Evolutionary conservation across 1,140 invertebrate genomes (phyloP), one percentile per base, ranked within the genome.

Genomic region (Drosophila simulans): DNA sequence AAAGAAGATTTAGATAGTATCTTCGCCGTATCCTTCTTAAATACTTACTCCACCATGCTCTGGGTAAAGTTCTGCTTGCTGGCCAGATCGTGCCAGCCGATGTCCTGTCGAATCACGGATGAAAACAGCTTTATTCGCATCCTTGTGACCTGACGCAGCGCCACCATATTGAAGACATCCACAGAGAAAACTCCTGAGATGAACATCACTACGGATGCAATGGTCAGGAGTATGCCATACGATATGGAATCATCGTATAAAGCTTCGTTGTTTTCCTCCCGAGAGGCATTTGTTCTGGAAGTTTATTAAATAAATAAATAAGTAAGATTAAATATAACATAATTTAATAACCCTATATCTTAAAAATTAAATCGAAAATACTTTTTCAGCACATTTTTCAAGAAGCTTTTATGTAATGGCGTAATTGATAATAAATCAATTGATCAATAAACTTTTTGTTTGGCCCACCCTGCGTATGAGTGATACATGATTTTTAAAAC

Each of bases 21-120:
- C 31, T 10, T 8, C 31, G 8, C 8, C 7, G 8, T 31, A 10
- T 10, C 8, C 8, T 3, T 3, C 8, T 10, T 10, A 31, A 8
- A 31, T 27, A 84, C 80, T 75, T 64, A 98, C 97, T 98, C 97
- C 25, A 97, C 96, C 52, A 98, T 95, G 85, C 96, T 94, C 54
- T 96, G 96, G 20, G 97, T 97, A 88, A 99, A 96, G 93, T 98
- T 97, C 82, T 97, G 97, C 25, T 96, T 96, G 48, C 96, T 95
- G 94, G 88, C 88, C 2, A 95, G 95, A 91, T 98, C 98, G 92
- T 97, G 98, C 96, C 97, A 99, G 3, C 95, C 94, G 88, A 98
- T 97, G 81, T 98, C 97, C 91, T 98, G 98, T 39, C 96, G 94
- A 15, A 99, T 93, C 0, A 97, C 95, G 2, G 96, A 94, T 51